Evolutionary conservation across 2,797 vertebrate genomes (phyloP), one percentile per base, ranked within the genome.

Genomic region (Mormyrops attenuatus): DNA sequence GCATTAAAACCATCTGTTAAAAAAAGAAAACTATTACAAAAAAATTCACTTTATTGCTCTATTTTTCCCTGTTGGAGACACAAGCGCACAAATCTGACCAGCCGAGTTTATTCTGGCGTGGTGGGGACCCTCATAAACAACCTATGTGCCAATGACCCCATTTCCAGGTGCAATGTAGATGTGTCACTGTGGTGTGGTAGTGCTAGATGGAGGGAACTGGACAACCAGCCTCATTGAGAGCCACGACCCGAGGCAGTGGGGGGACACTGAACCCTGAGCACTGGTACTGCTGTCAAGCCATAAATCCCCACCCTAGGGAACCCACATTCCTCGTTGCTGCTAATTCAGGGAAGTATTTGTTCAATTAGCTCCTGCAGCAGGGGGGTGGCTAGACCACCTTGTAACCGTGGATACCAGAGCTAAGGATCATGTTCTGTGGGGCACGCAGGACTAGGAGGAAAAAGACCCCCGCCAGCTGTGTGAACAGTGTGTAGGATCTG

Each of bases 311-410:
- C 73, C 3, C 17, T 47, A 8, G 88, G 88, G 30, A 41, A 52
- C 13, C 26, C n/a, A 66, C 53, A 89, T 89, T 85, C 88, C 30
- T 85, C 57, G 34, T 44, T 15, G 38, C 44, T 8, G 5, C 82
- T 85, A 66, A 89, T 63, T 85, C 15, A 50, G 44, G 2, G 55
- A 85, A 85, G 49, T 86, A 86, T 89, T 89, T 85, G 34, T 89
- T 85, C 55, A 49, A 69, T 66, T 89, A 63, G n/a, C 2, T 50
- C 26, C 5, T 26, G 6, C 82, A 17, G 55, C 55, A 44, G 80
- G 88, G 88, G 80, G 30, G 41, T 7, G 55, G 55, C 34, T 44
- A 20, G 3, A 82, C 55, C 9, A 55, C 77, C 80, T 11, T 41
- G 55, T 85, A 89, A 63, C 88, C 82, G 7, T 89, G 53, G 88